Base-by-base conservation (phyloP, 1,140 invertebrate species). In the Cydia fagiglandana region DNA sequence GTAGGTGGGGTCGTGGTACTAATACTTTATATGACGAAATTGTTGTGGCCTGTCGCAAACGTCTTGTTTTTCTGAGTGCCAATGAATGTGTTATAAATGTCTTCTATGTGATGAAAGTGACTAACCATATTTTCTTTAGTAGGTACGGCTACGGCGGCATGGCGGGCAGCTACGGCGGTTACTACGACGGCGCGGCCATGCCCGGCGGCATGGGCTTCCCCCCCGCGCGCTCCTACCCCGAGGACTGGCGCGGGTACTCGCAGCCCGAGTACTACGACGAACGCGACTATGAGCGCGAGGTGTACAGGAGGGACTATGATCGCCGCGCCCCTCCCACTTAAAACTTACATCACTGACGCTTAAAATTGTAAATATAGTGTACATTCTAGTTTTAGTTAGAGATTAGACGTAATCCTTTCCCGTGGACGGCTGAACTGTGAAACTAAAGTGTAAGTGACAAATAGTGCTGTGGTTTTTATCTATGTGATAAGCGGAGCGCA, bases 381-480 rank as follows among this genome's bases (percentile, higher is more conserved):
- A 70, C 66, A 70, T 70, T 70, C 66, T 70, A 70, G 66, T 70
- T 70, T 70, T 70, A 70, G 15, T 70, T 68, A 15, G 15, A 79
- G 76, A 76, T 45, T 88, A 89, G 87, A 50, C n/a, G 79, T 24
- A 81, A 86, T 87, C 80, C 87, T 83, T 88, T 87, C 84, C 84
- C 84, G 81, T 83, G 84, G 83, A 90, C 82, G 79, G 84, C 85
- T 76, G 84, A 83, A 85, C 81, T 82, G 81, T 83, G 75, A 80
- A 82, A 84, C 77, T 90, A 88, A 88, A 88, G 89, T 90, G 86
- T 90, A 91, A 91, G 90, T 90, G 90, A 91, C 89, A 90, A 87
- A 87, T 86, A 89, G 89, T 92, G 91, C 89, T 91, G 89, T 90
- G 89, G 86, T 89, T 89, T 86, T 90, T 88, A 85, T 89, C 86